phyloP scores from a whole-genome alignment of 2,113 vertebrate genomes.

The Burhinus bistriatus region DNA sequence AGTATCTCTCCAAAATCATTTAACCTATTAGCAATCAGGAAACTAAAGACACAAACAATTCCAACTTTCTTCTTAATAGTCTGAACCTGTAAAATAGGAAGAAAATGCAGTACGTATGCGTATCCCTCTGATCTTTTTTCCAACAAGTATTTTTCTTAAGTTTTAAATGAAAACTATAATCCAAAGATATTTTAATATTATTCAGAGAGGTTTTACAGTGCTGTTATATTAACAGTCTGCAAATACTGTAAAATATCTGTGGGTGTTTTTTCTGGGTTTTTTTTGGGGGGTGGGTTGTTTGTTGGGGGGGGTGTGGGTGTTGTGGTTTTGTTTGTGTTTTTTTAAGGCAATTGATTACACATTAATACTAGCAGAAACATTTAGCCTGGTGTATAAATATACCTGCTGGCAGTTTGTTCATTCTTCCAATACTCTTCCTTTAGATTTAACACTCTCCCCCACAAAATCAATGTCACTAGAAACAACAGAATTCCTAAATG shows the following conservation, averaged over 20 bases:
- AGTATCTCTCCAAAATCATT: neutral
- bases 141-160: neutral
- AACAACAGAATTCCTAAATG: neutral
- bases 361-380: neutral
- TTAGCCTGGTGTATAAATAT: neutral
- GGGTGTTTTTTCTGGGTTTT: neutral
- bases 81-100: neutral
- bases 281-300: neutral
- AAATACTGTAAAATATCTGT: neutral
- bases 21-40: neutral
- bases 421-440: neutral
- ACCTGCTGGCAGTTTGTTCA: neutral
- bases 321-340: neutral
- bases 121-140: neutral
- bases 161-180: neutral
- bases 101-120: neutral
- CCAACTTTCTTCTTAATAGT: neutral
- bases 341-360: neutral
- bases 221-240: neutral
- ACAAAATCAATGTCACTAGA: neutral
- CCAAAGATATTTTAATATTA: neutral
- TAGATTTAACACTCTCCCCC: neutral
- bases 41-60: neutral
- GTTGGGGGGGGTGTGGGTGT: neutral
- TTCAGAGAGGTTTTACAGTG: neutral